Base-by-base conservation (phyloP, 2,113 vertebrate genomes). In the Myotis brandtii region DNA sequence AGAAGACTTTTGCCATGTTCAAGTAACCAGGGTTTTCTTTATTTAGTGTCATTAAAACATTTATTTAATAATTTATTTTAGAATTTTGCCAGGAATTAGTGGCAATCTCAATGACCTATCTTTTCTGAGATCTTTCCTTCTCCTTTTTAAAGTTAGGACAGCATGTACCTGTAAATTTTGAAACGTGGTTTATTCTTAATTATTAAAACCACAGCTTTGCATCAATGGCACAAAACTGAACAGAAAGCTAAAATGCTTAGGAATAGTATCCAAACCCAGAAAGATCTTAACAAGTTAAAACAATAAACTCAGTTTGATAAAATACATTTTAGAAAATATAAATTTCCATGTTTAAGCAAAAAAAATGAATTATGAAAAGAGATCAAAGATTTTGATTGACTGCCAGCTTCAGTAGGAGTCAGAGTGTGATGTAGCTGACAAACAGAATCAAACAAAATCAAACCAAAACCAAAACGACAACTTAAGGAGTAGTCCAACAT, bases 1-100 rank as follows among this genome's bases (percentile, higher is more conserved):
- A n/a, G 59, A 20, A 86, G 50, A 80, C 52, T 40, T 56, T 70
- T 59, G 32, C 43, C 59, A 16, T 80, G 92, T 96, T 94, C 54
- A 90, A 52, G 70, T 37, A 80, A 70, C 84, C 70, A 21, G 87
- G 59, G 76, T 80, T 96, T 96, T 93, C 54, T 97, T 93, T 92
- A 56, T 40, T 84, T 34, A 27, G 48, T 84, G 50, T 85, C 87
- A 66, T 83, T 32, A 91, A 95, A 92, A 87, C 43, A 80, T 86
- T 66, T 95, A 90, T 76, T 94, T 92, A 84, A 84, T 94, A 80
- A 81, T 92, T 95, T 90, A 96, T 66, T 92, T 59, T 87, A 84
- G 62, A 75, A 90, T 37, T 96, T 93, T 95, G 3, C 66, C 46
- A 82, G 72, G 76, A 90, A 81, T 66, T 30, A 52, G 81, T 72